Conservation (phyloP, 1,140 invertebrate species). For the Brachionus plicatilis region DNA sequence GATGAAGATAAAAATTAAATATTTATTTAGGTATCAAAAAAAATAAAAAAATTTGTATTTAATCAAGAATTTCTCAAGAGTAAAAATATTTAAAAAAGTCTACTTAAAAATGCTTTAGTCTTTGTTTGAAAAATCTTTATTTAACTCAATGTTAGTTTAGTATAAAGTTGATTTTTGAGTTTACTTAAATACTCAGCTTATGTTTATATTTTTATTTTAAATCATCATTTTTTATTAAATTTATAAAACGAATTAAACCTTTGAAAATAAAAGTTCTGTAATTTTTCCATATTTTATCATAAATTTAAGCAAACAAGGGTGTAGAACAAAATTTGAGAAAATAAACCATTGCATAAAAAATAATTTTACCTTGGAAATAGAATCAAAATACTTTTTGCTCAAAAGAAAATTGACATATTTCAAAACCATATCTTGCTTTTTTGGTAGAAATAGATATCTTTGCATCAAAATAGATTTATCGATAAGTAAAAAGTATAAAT, state of each 20-base stretch:
- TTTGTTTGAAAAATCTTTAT: too few species aligned
- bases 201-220: background rate
- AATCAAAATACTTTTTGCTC: background rate
- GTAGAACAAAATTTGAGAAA: background rate
- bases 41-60: too few species aligned
- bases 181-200: background rate
- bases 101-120: too few species aligned
- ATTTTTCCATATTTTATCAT: background rate
- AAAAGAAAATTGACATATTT: background rate
- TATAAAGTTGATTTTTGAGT: too few species aligned
- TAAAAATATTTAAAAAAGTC: too few species aligned
- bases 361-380: background rate
- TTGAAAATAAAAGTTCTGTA: background rate
- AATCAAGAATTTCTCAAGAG: too few species aligned
- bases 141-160: too few species aligned
- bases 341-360: background rate
- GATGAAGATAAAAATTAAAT: too few species aligned
- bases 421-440: background rate
- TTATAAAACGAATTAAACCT: background rate
- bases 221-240: background rate
- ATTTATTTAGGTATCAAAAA: too few species aligned
- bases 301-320: background rate
- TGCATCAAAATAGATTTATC: background rate
- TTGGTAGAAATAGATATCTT: background rate
- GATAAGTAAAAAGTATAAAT: background rate